Evolutionary conservation across 2,797 vertebrate genomes (phyloP).

Genomic region (Oryzias dopingdopingensis): DNA sequence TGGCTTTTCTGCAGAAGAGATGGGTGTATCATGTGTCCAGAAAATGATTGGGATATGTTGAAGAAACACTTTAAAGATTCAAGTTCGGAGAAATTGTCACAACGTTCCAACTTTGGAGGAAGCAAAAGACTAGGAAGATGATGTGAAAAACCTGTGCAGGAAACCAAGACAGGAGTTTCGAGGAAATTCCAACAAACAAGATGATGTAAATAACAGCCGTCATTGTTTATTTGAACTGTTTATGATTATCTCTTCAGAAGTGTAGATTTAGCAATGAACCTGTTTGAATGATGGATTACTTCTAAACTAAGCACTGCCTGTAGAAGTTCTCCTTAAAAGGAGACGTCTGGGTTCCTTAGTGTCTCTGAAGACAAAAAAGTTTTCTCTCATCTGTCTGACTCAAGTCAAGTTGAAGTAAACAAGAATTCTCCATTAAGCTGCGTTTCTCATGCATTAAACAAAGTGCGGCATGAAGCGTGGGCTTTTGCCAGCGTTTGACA

Average conservation of each 20-base stretch:
- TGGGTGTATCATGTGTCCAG: no score
- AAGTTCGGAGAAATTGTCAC: no score
- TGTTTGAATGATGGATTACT: background rate
- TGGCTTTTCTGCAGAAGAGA: no score
- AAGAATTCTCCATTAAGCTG: conserved; percentile 1
- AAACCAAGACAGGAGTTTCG: no score
- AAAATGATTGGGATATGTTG: no score
- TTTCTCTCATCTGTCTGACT: background rate
- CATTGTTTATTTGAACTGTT: background rate
- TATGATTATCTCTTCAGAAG: background rate
- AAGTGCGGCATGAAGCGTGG: background rate
- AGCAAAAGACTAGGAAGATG: no score
- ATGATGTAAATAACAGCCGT: no score
- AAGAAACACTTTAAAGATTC: no score
- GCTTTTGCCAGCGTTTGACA: conserved; percentile 1
- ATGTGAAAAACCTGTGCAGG: no score
- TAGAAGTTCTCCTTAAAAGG: background rate
- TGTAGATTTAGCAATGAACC: background rate
- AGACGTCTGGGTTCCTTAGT: background rate
- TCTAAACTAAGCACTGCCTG: background rate
- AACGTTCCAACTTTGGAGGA: no score
- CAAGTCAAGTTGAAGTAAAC: conserved; percentile 3
- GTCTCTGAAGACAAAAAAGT: background rate
- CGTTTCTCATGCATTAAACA: conserved; percentile 14
- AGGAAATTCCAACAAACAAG: no score